Base-by-base conservation (phyloP, 2,888 invertebrate genomes). In the Caenorhabditis uteleia region DNA sequence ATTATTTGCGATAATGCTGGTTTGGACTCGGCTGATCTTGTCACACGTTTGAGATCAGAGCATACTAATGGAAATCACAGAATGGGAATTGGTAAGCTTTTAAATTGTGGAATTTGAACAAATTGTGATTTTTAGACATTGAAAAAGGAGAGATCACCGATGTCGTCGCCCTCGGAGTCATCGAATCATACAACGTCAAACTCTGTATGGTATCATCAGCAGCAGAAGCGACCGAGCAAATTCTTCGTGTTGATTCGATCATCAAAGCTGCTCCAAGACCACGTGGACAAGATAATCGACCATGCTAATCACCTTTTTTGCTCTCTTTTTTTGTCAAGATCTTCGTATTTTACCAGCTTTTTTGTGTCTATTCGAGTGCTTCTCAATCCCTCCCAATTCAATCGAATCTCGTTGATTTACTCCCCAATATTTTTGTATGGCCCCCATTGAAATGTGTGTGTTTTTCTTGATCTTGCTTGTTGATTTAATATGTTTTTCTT, bases 1-100 rank as follows among this genome's bases (percentile, higher is more conserved):
- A 91, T 92, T 54, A 95, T 99, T 70, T 94, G 95, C 33, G 98
- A 99, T 85, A 99, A 99, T 86, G 98, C 93, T 58, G 98, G 98
- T 59, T 95, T 91, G 84, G 98, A 99, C 87, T 94, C 95, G 40
- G 92, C 95, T 0, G 93, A 95, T 79, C 88, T 95, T 66, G 88
- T 98, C 54, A 90, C 93, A n/a, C 89, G 93, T 77, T 87, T 99
- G 62, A 87, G 94, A 70, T 95, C 98, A 8, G 88, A 89, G 8
- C 97, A 99, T 85, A 90, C 91, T 34, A 89, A 90, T 77, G 92
- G 91, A 47, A 88, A 90, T 62, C 85, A 84, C 70, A 89, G 90
- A 2, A 88, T 88, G 85, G 94, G 94, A 46, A 87, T 94, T 14
- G 88, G 91, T 91, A 82, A 86, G 88, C 83, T 33, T 46, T 47